Conservation (phyloP, 1,140 invertebrate genomes). For the Lerema accius region DNA sequence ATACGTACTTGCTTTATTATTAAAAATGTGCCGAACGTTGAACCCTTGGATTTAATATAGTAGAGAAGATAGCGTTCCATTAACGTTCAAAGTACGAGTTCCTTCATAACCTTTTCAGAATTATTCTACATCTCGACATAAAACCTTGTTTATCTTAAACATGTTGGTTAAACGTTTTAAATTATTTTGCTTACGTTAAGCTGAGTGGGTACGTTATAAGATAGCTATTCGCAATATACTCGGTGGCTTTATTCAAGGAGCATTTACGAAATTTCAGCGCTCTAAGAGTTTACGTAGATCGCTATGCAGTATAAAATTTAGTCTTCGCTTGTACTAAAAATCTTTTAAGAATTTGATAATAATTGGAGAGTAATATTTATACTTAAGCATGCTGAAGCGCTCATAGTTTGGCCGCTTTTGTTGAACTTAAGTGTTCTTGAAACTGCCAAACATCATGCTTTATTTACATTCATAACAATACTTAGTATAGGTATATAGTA, state of each 20-base stretch:
- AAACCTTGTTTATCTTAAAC: background rate
- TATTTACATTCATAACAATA: no score
- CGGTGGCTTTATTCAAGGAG: background rate
- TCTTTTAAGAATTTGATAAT: no score
- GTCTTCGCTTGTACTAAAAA: background rate
- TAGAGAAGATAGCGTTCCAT: no score
- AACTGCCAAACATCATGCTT: no score
- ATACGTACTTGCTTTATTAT: no score
- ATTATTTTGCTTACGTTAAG: slow-evolving; percentile 6
- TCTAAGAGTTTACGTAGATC: background rate
- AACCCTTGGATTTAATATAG: no score
- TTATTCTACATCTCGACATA: background rate
- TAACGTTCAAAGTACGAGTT: background rate
- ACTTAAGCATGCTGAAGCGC: no score
- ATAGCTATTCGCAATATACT: slow-evolving; percentile 6
- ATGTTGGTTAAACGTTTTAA: slow-evolving; percentile 4
- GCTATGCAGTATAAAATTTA: background rate
- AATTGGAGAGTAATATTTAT: no score
- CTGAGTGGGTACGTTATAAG: slow-evolving; percentile 1
- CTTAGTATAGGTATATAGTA: no score
- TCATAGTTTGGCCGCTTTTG: no score
- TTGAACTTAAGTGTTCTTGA: no score
- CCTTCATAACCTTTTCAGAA: background rate
- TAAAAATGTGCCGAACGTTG: no score
- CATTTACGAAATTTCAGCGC: slow-evolving; percentile 11